phyloP scores from a whole-genome alignment of 2,797 vertebrate species.

The Rhynchotus rufescens region DNA sequence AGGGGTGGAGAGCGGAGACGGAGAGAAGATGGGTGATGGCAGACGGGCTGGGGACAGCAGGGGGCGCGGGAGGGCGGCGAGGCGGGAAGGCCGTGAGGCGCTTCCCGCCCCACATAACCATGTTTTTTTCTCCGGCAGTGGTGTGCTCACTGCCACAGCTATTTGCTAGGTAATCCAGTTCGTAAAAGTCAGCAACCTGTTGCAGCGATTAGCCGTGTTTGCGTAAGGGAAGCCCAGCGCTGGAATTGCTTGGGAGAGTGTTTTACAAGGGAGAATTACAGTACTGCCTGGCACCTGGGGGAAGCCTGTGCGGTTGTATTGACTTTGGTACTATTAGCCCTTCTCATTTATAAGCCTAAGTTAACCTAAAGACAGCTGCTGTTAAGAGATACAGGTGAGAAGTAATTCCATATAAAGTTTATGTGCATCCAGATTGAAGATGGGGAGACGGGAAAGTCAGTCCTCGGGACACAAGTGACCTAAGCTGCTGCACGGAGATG shows the following conservation, averaged over 20 bases:
- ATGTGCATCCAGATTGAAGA: not conserved
- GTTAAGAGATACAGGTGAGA: not conserved
- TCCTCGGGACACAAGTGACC: not conserved
- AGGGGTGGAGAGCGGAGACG: too few species aligned
- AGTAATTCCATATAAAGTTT: not conserved
- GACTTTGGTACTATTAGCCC: constrained; percentile 11
- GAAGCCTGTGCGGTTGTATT: constrained; percentile 44
- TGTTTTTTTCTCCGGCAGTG: constrained; percentile 49
- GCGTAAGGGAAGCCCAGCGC: constrained; percentile 76
- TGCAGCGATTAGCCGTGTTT: constrained; percentile 71
- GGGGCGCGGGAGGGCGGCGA: too few species aligned
- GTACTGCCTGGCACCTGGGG: constrained; percentile 54
- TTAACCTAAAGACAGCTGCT: constrained; percentile 1
- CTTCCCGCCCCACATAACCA: constrained; percentile 5
- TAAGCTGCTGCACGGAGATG: not conserved
- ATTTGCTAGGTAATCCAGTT: constrained; percentile 51
- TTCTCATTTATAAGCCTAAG: constrained; percentile 38
- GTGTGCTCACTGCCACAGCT: constrained; percentile 17
- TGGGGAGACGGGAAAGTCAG: not conserved
- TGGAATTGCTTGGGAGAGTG: constrained; percentile 71
- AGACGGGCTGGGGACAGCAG: too few species aligned
- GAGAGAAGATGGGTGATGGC: not conserved
- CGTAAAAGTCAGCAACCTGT: constrained; percentile 64
- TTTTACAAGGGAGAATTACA: constrained; percentile 59
- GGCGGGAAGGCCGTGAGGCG: not conserved